phyloP scores from a whole-genome alignment of 2,888 invertebrate species.

The Sesia apiformis region DNA sequence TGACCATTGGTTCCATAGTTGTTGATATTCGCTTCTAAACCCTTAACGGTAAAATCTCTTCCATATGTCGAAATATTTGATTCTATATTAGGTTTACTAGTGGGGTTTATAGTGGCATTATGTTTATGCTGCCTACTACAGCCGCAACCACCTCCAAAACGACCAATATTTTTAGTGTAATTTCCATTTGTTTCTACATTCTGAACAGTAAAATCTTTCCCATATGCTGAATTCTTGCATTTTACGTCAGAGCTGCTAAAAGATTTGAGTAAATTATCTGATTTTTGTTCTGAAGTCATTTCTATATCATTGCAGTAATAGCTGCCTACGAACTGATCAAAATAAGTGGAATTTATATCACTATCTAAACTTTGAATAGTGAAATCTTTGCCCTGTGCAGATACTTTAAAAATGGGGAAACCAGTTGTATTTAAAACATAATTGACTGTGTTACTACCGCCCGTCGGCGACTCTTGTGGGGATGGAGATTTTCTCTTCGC shows the following conservation, averaged over 20 bases:
- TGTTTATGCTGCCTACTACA: not conserved
- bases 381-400: constrained; percentile 29
- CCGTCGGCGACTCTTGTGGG: not conserved
- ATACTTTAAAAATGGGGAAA: constrained; percentile 17
- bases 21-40: not conserved
- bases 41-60: too few species aligned
- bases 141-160: not conserved
- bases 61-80: not conserved
- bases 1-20: not conserved
- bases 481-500: not conserved
- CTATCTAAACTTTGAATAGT: not conserved
- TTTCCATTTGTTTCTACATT: constrained; percentile 17
- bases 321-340: too few species aligned
- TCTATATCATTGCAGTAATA: too few species aligned
- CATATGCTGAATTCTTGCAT: not conserved
- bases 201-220: constrained; percentile 18
- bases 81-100: not conserved
- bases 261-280: too few species aligned
- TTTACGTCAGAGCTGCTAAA: too few species aligned
- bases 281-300: too few species aligned
- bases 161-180: not conserved
- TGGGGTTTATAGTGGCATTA: not conserved
- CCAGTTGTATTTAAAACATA: constrained; percentile 37
- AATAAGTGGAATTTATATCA: not conserved
- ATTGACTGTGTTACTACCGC: constrained; percentile 27